These are phyloP conservation scores for Aspidiotus destructor DNA, from an alignment of 2,888 invertebrate genomes.

Conservation along the genomic window DNA sequence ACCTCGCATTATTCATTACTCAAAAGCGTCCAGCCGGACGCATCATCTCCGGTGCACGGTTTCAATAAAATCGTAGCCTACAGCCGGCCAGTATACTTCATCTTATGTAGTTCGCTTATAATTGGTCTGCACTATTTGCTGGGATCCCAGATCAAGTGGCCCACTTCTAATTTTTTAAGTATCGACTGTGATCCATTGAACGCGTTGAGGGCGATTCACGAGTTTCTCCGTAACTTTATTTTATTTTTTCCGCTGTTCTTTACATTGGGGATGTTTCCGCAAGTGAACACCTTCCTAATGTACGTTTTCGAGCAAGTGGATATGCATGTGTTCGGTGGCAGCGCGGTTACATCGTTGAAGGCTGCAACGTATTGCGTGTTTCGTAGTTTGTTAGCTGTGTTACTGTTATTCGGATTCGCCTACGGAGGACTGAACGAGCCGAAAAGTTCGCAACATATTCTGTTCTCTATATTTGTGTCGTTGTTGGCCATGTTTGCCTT, in stretches of 20 bases:
- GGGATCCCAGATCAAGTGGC: constrained; percentile 28
- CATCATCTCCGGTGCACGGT: constrained; percentile 95
- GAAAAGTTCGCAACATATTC: constrained; percentile 75
- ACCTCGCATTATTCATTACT: constrained; percentile 93
- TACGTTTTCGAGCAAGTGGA: constrained; percentile 92
- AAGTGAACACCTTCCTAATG: constrained; percentile 92
- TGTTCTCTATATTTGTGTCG: constrained; percentile 91
- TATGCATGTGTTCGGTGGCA: constrained; percentile 82
- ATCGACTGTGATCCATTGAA: constrained; percentile 35
- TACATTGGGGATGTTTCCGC: constrained; percentile 91
- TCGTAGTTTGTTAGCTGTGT: constrained; percentile 68
- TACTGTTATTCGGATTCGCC: constrained; percentile 73
- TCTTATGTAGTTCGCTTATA: constrained; percentile 38
- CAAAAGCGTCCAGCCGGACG: constrained; percentile 98
- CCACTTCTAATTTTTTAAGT: constrained; percentile 45
- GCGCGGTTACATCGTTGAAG: constrained; percentile 71
- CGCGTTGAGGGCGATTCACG: constrained; percentile 46
- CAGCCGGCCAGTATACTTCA: constrained; percentile 39
- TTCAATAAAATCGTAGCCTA: constrained; percentile 91
- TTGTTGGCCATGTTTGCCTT: constrained; percentile 79
- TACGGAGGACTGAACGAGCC: constrained; percentile 77
- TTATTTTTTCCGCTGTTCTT: constrained; percentile 88
- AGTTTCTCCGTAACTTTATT: constrained; percentile 67
- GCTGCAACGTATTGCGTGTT: constrained; percentile 74
- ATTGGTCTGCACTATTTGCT: constrained; percentile 35